Conservation (phyloP, 2,797 vertebrate species). For the Etheostoma perlongum region DNA sequence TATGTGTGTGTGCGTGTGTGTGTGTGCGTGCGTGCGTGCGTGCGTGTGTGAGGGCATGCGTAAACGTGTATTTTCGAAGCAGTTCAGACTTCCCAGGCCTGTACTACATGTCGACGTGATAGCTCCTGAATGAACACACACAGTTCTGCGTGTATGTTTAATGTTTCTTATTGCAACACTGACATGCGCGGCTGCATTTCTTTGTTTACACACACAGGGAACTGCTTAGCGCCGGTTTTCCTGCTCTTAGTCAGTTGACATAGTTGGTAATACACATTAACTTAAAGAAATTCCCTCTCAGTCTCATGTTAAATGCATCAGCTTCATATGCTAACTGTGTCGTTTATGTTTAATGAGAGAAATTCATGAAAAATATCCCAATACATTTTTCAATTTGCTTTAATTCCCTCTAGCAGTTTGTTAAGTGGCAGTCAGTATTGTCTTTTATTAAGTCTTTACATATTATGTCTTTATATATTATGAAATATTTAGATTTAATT, state of each 20-base stretch:
- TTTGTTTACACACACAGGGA: constrained; percentile 28
- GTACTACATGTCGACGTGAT: constrained; percentile 31
- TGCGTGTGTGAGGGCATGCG: background rate
- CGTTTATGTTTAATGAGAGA: constrained; percentile 86
- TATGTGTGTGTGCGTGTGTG: constrained; percentile 6
- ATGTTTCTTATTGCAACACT: constrained; percentile 44
- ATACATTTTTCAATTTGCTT: constrained; percentile 80
- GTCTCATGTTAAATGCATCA: constrained; percentile 83
- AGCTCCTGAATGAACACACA: constrained; percentile 35
- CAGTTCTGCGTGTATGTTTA: constrained; percentile 46
- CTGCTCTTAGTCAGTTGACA: constrained; percentile 60
- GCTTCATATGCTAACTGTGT: constrained; percentile 78
- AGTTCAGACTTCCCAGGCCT: constrained; percentile 31
- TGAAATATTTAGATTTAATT: constrained; percentile 76
- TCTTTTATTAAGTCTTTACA: constrained; percentile 64
- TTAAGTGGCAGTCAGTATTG: constrained; percentile 73
- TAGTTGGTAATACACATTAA: constrained; percentile 74
- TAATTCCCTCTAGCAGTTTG: constrained; percentile 79
- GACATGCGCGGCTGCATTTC: constrained; percentile 42
- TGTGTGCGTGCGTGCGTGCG: no score
- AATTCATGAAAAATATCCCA: constrained; percentile 82
- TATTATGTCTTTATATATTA: constrained; percentile 66
- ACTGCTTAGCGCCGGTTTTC: constrained; percentile 44
- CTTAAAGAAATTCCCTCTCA: constrained; percentile 67
- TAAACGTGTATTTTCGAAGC: constrained; percentile 15